Evolutionary conservation across 2,888 invertebrate genomes (phyloP).

Genomic region (Aphidius colemani): DNA sequence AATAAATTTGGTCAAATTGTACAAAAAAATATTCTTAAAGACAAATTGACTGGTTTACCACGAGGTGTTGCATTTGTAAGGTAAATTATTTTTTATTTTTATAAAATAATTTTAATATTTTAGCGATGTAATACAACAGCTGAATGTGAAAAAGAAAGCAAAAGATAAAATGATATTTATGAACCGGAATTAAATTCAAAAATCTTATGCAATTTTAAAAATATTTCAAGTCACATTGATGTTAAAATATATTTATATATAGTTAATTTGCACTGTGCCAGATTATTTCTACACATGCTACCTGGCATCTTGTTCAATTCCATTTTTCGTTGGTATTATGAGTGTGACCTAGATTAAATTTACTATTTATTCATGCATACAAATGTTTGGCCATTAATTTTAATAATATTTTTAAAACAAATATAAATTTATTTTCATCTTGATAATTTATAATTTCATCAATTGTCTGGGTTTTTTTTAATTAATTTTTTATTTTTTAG

Average conservation of each 20-base stretch:
- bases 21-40: conserved; percentile 87
- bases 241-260: no score
- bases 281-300: conserved; percentile 47
- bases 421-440: conserved; percentile 11
- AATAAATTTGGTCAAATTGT: conserved; percentile 88
- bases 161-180: no score
- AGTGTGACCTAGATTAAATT: conserved; percentile 37
- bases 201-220: conserved; percentile 5
- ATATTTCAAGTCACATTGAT: neutral
- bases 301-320: conserved; percentile 46
- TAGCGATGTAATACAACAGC: conserved; percentile 10
- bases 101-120: no score
- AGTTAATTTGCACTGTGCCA: conserved; percentile 44
- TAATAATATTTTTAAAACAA: neutral
- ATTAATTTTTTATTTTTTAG: conserved; percentile 58
- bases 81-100: conserved; percentile 59
- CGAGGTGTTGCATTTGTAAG: conserved; percentile 92
- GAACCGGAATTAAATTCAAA: neutral
- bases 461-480: neutral
- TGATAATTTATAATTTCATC: conserved; percentile 13
- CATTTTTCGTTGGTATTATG: conserved; percentile 41
- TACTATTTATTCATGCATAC: conserved; percentile 27
- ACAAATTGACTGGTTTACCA: conserved; percentile 85
- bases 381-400: conserved; percentile 6
- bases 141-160: no score